Conservation (phyloP, 2,797 vertebrate species). For the Pampus argenteus region DNA sequence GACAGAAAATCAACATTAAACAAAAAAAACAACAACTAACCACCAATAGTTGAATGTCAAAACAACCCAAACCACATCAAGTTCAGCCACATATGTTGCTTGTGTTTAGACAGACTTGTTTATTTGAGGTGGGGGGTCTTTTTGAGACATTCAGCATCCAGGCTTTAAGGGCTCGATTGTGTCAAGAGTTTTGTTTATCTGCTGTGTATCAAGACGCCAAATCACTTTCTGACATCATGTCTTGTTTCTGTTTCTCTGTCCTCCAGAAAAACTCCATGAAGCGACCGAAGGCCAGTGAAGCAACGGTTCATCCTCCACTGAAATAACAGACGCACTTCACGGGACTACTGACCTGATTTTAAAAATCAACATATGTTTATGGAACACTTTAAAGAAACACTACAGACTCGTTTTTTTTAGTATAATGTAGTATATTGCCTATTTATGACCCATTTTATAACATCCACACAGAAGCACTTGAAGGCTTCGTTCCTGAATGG, state of each 20-base stretch:
- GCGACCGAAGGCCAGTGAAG: slow-evolving; percentile 31
- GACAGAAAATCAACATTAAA: too few relatives aligned
- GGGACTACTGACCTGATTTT: slow-evolving; percentile 31
- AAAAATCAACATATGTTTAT: slow-evolving; percentile 32
- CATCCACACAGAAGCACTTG: slow-evolving; percentile 63
- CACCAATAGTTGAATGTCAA: too few relatives aligned
- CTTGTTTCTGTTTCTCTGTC: not conserved
- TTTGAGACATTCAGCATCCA: not conserved
- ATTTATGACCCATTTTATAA: slow-evolving; percentile 68
- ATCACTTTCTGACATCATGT: not conserved
- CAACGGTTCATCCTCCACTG: slow-evolving; percentile 17
- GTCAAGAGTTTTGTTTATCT: slow-evolving; percentile 1
- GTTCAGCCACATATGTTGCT: not conserved
- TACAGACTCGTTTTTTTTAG: slow-evolving; percentile 66
- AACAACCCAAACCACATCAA: not conserved
- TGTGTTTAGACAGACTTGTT: not conserved
- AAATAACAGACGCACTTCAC: slow-evolving; percentile 42
- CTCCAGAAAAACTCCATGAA: slow-evolving; percentile 21
- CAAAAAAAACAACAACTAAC: too few relatives aligned
- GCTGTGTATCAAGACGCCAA: slow-evolving; percentile 8
- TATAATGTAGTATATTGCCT: slow-evolving; percentile 56
- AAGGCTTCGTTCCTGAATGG: slow-evolving; percentile 41
- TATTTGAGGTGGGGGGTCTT: not conserved
- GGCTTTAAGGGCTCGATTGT: not conserved
- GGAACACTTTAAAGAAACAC: slow-evolving; percentile 70